Evolutionary conservation across 2,888 invertebrate genomes (phyloP).

Genomic region (Panorpa germanica): DNA sequence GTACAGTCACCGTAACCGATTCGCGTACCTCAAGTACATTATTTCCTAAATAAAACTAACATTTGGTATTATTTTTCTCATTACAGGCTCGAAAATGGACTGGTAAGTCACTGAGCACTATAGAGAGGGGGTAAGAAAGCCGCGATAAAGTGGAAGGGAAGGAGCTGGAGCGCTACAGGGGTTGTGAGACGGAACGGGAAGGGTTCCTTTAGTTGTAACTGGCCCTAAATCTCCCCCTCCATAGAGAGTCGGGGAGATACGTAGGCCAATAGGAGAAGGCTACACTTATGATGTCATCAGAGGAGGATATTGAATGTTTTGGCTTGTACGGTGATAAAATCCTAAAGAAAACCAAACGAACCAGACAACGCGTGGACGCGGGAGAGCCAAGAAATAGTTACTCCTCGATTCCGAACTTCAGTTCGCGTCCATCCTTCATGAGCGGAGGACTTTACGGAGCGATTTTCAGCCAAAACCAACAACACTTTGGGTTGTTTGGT

Average conservation of each 20-base stretch:
- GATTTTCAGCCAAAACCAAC: slow-evolving; percentile 62
- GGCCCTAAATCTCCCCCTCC: slow-evolving; percentile 15
- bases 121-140: too few species aligned
- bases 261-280: slow-evolving; percentile 66
- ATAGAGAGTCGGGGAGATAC: slow-evolving; percentile 34
- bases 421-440: slow-evolving; percentile 65
- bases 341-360: slow-evolving; percentile 84
- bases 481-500: slow-evolving; percentile 65
- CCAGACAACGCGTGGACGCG: slow-evolving; percentile 92
- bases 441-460: slow-evolving; percentile 75
- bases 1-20: too few species aligned
- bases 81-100: too few species aligned
- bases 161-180: too few species aligned
- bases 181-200: too few species aligned
- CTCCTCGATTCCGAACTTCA: slow-evolving; percentile 59
- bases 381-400: slow-evolving; percentile 89
- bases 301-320: slow-evolving; percentile 87
- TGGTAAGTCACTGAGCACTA: too few species aligned
- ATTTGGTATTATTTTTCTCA: too few species aligned
- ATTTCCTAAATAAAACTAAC: too few species aligned
- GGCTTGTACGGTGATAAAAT: slow-evolving; percentile 86
- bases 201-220: too few species aligned
- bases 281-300: slow-evolving; percentile 90
- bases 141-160: too few species aligned
- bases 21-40: too few species aligned